phyloP scores from a whole-genome alignment of 1,140 invertebrate genomes.

The Trachymyrmex septentrionalis region DNA sequence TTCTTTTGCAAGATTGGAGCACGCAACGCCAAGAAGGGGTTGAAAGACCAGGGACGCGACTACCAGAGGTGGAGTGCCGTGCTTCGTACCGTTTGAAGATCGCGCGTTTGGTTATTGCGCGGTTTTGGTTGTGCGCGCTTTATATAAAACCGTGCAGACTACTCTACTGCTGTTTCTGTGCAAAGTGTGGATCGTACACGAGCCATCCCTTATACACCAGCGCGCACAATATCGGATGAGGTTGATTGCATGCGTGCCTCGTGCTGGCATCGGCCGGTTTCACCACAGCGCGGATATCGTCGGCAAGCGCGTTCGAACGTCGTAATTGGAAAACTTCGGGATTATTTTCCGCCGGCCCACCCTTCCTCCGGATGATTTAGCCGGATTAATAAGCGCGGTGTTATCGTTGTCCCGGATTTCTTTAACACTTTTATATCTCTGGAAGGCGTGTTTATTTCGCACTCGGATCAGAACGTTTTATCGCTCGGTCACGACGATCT shows the following conservation, averaged over 20 bases:
- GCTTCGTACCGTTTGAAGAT: constrained; percentile 6
- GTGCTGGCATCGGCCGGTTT: constrained; percentile 2
- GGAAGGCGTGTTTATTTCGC: constrained; percentile 15
- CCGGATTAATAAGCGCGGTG: constrained; percentile 59
- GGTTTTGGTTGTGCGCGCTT: background rate
- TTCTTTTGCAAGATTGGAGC: constrained; percentile 23
- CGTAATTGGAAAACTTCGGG: constrained; percentile 62
- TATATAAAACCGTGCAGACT: background rate
- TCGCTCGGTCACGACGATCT: constrained; percentile 19
- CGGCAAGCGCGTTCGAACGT: constrained; percentile 25
- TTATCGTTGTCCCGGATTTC: constrained; percentile 60
- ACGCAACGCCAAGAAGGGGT: background rate
- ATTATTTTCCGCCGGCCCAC: constrained; percentile 40
- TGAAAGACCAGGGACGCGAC: background rate
- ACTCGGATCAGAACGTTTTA: constrained; percentile 27
- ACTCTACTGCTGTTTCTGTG: background rate
- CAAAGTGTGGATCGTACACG: constrained; percentile 11
- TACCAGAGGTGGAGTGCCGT: background rate
- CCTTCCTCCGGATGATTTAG: constrained; percentile 44
- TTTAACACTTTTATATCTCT: constrained; percentile 46
- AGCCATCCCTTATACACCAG: too few relatives aligned
- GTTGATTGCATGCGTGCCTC: constrained; percentile 47
- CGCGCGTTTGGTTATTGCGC: constrained; percentile 28
- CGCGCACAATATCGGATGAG: constrained; percentile 44
- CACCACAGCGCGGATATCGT: background rate